Percentiles rank a stretch among this genome's conserved stretches.
Evolutionary conservation across 2,797 vertebrate species (phyloP).

Genomic region (Erithacus rubecula): DNA sequence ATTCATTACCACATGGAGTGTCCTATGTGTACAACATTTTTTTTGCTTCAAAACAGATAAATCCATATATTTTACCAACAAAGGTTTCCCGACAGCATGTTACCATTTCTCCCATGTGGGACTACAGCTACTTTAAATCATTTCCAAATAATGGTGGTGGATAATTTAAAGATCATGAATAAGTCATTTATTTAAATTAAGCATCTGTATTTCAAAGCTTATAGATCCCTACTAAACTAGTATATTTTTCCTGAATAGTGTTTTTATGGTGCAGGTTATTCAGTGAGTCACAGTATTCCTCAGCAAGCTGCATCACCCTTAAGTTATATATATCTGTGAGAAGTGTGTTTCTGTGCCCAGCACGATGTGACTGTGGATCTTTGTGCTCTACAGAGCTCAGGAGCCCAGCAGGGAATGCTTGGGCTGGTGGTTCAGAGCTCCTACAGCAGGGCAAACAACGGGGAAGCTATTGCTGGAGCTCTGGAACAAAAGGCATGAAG

Average conservation of each 20-base stretch:
- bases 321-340: constrained; percentile 19
- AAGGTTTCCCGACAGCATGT: background rate
- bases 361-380: background rate
- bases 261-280: constrained; percentile 43
- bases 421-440: constrained; percentile 31
- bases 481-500: constrained; percentile 50
- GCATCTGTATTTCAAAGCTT: constrained; percentile 42
- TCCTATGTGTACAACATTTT: constrained; percentile 32
- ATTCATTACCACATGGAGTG: constrained; percentile 63
- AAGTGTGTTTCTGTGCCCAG: background rate
- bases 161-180: constrained; percentile 66
- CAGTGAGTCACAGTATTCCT: background rate
- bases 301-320: constrained; percentile 24
- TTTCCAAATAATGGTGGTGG: constrained; percentile 52
- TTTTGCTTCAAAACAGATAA: constrained; percentile 52
- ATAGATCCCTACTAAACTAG: constrained; percentile 1
- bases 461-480: constrained; percentile 64
- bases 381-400: background rate
- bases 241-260: constrained; percentile 17
- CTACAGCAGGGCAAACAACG: background rate
- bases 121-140: constrained; percentile 44
- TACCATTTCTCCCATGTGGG: background rate
- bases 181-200: constrained; percentile 71
- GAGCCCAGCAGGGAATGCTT: background rate
- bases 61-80: constrained; percentile 30